Base-by-base conservation (phyloP, 2,888 invertebrate genomes). In the Dolichomitus sp. region DNA sequence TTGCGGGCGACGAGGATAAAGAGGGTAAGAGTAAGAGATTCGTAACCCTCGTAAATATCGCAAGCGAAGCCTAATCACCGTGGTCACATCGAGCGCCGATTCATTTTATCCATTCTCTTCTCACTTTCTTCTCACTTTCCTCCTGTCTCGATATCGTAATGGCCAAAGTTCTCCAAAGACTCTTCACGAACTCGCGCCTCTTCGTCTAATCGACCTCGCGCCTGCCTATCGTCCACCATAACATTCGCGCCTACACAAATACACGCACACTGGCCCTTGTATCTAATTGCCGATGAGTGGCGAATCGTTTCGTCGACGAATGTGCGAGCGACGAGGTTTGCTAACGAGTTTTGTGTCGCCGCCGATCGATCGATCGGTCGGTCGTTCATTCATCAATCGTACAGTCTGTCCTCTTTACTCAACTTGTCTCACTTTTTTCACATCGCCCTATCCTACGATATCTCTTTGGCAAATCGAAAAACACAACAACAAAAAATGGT, bases 41-140 rank as follows among this genome's bases (percentile, higher is more conserved):
- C 75, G 72, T 61, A 75, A 79, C 79, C 75, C 82, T 75, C 79
- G 82, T 82, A 75, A 82, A 82, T 79, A 82, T 75, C 70, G 59
- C 79, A 74, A 65, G 82, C 78, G 66, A 75, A 75, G 79, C 75
- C 79, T 82, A 82, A 82, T 82, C 82, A 79, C 79, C 75, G 65
- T 52, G 65, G 75, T 65, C 78, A 40, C 82, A 69, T 50, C 70
- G 70, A 75, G 63, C 63, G 61, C 81, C 79, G 79, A 82, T 79
- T 82, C 75, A 82, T 82, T 82, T 75, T 17, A n/a, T 68, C 23
- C 63, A 61, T 69, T 61, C 63, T 54, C 54, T 73, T 61, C 42
- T 42, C 23, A 42, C 75, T n/a, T n/a, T n/a, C n/a, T n/a, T n/a
- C n/a, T 77, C 45, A 45, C n/a, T 42, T 68, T 17, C 30, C 66